Percentiles rank a stretch among this genome's conserved stretches.
Conservation (phyloP, 1,140 invertebrate genomes). For the Drosophila nikananu region DNA sequence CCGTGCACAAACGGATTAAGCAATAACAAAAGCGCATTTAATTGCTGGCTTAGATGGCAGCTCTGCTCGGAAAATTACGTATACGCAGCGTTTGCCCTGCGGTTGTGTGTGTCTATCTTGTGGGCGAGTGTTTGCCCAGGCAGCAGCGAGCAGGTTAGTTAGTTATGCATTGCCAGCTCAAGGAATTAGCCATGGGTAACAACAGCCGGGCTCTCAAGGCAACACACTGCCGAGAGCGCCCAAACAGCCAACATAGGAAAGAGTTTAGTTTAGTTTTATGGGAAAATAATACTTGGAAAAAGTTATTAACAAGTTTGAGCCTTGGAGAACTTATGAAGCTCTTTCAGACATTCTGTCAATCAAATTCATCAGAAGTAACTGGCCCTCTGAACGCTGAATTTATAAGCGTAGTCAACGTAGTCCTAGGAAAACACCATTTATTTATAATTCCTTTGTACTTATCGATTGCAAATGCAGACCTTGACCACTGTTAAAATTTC, state of each 20-base stretch:
- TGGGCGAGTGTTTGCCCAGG: conserved; percentile 24
- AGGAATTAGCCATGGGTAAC: conserved; percentile 26
- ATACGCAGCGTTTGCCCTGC: conserved; percentile 55
- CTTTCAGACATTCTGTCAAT: background rate
- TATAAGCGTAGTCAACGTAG: background rate
- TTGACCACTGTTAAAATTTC: background rate
- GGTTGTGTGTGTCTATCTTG: conserved; percentile 6
- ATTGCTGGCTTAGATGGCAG: conserved; percentile 43
- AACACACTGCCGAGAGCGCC: background rate
- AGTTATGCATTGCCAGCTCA: conserved; percentile 41
- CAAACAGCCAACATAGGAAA: background rate
- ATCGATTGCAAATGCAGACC: background rate
- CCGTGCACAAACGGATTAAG: conserved; percentile 55
- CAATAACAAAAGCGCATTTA: conserved; percentile 64
- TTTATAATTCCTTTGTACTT: background rate
- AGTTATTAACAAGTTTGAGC: conserved; percentile 10
- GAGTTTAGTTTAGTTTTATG: background rate
- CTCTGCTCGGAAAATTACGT: conserved; percentile 44
- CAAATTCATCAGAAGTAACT: background rate
- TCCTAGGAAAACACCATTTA: background rate
- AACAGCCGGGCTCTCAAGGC: conserved; percentile 18
- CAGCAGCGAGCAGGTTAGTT: conserved; percentile 31
- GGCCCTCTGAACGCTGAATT: background rate
- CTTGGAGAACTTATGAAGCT: background rate
- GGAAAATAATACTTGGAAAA: conserved; percentile 17